Evolutionary conservation across 2,797 vertebrate species (phyloP).

Genomic region (Lacerta agilis): DNA sequence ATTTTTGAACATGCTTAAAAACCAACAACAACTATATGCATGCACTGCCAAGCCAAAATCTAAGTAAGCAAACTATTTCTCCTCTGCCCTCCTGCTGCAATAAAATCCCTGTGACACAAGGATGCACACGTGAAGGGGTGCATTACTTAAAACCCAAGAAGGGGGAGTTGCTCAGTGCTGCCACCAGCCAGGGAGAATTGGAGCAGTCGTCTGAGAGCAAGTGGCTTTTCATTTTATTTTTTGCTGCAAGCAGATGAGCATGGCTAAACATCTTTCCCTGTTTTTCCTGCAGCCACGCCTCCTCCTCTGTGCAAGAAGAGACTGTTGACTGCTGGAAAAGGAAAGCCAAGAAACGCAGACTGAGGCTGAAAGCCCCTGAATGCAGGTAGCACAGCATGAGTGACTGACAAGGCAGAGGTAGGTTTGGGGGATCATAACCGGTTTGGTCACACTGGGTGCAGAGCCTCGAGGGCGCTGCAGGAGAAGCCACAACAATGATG

Average conservation of each 20-base stretch:
- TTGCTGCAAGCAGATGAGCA: too few relatives aligned
- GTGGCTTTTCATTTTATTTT: not conserved
- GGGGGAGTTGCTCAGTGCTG: not conserved
- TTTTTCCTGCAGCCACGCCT: not conserved
- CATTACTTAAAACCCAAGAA: not conserved
- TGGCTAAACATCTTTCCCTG: not conserved
- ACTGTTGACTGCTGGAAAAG: not conserved
- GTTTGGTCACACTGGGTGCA: too few relatives aligned
- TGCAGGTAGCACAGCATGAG: not conserved
- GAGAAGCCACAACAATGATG: too few relatives aligned
- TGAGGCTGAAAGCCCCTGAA: not conserved
- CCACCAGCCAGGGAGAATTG: not conserved
- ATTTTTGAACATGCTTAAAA: not conserved
- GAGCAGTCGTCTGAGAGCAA: not conserved
- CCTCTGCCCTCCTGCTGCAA: not conserved
- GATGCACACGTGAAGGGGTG: not conserved
- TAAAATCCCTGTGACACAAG: not conserved
- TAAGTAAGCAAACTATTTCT: not conserved
- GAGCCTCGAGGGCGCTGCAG: too few relatives aligned
- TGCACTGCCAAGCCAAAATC: not conserved
- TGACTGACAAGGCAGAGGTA: not conserved
- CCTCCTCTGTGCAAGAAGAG: not conserved
- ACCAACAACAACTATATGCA: not conserved
- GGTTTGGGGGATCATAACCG: too few relatives aligned
- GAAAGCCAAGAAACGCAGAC: not conserved